Conservation (phyloP, 2,797 vertebrate genomes). For the Paramormyrops hopkinsi region DNA sequence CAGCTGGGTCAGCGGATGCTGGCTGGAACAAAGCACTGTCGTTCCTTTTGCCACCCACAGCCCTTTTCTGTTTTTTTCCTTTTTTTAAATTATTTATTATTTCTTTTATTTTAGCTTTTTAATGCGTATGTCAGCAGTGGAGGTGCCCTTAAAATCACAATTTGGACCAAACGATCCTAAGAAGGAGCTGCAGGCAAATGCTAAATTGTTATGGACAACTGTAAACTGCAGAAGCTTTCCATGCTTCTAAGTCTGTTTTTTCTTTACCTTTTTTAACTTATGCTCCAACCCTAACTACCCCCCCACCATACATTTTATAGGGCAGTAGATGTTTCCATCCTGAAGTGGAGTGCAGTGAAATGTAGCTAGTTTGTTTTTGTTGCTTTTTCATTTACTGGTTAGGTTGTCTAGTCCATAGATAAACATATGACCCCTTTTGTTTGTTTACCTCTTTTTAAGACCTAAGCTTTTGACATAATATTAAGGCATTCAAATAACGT, state of each 20-base stretch:
- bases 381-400: background rate
- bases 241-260: background rate
- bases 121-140: slow-evolving; percentile 30
- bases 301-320: slow-evolving; percentile 42
- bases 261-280: background rate
- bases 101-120: slow-evolving; percentile 11
- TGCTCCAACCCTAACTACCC: background rate
- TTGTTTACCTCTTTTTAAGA: background rate
- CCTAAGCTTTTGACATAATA: background rate
- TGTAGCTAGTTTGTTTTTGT: slow-evolving; percentile 37
- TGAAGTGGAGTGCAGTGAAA: slow-evolving; percentile 41
- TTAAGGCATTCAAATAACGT: slow-evolving; percentile 44
- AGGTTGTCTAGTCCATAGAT: background rate
- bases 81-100: background rate
- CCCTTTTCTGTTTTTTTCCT: slow-evolving; percentile 27
- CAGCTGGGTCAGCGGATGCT: slow-evolving; percentile 32
- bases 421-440: background rate
- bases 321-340: slow-evolving; percentile 60
- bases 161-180: slow-evolving; percentile 42
- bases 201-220: background rate
- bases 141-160: slow-evolving; percentile 17
- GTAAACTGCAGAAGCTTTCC: background rate
- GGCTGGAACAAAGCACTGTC: slow-evolving; percentile 34
- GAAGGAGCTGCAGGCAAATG: slow-evolving; percentile 18
- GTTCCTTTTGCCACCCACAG: slow-evolving; percentile 28